A percentile compares a stretch with the other conserved stretches of the same genome.
Conservation (phyloP, 2,888 invertebrate genomes). For the Hydrotaea diabolus region DNA sequence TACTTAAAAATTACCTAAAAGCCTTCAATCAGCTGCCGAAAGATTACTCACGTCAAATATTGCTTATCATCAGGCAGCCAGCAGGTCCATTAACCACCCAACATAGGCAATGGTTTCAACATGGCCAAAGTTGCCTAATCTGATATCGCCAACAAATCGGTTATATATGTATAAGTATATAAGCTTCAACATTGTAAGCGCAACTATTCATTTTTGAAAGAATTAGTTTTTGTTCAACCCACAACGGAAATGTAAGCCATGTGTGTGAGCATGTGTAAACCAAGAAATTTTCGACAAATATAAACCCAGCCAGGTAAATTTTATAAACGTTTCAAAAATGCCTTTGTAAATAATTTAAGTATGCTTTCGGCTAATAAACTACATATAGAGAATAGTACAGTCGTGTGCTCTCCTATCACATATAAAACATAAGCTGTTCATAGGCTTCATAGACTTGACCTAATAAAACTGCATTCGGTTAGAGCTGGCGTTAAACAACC, state of each 20-base stretch:
- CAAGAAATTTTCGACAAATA: neutral
- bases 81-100: neutral
- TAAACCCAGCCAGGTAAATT: constrained; percentile 54
- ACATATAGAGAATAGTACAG: constrained; percentile 25
- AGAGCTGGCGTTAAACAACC: too few species aligned
- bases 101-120: constrained; percentile 2
- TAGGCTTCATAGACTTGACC: too few species aligned
- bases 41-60: neutral
- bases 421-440: too few species aligned
- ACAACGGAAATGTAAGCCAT: neutral
- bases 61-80: neutral
- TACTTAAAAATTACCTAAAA: neutral
- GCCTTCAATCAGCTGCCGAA: neutral
- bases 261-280: too few species aligned
- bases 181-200: neutral
- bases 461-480: too few species aligned
- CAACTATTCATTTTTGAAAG: neutral
- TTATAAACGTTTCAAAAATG: constrained; percentile 52
- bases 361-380: constrained; percentile 53
- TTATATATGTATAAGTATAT: neutral
- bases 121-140: neutral
- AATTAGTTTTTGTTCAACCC: neutral
- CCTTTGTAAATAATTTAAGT: constrained; percentile 55
- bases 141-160: neutral
- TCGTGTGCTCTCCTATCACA: neutral